Base-by-base conservation (phyloP, 2,797 vertebrate genomes). In the Paedocypris micromegethes region DNA sequence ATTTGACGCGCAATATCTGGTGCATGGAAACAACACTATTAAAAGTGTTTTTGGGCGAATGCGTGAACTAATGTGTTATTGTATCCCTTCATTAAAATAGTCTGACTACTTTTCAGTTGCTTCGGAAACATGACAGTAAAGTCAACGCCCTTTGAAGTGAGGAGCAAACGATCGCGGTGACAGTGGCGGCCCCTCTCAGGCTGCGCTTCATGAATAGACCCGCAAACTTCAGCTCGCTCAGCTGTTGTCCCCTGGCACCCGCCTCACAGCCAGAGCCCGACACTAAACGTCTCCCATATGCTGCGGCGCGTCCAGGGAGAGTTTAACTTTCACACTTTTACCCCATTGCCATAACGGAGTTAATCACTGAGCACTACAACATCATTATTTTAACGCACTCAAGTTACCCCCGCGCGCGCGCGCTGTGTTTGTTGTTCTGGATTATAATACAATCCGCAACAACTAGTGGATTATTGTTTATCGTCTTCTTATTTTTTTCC, bases 221-320 rank as follows among this genome's bases (percentile, higher is more conserved):
- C 69, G 52, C 68, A 42, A 74, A 67, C 70, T 60, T 69, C 74
- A 85, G 83, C 81, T 73, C 82, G 75, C 69, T 90, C 88, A 87
- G 86, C 88, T 90, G 88, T 82, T 85, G 87, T 91, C 88, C 86
- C 86, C 55, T 84, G 89, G 82, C 88, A 83, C 86, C 74, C 79
- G 77, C 63, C 75, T 40, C 78, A 50, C 79, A 73, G 78, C 80
- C 44, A 48, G 78, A 67, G 78, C 76, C 79, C 75, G 77, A 72
- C 79, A 60, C 75, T 72, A 80, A 23, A 71, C 89, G 81, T 87
- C 87, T 90, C 86, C 89, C 90, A 89, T 91, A 90, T 91, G 90
- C 76, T 80, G 83, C 77, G 86, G 74, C 72, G 80, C 72, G 65
- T 76, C 9, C 76, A 8, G 76, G 75, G 64, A 73, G 80, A 58